Evolutionary conservation across 2,113 vertebrate genomes (phyloP), one percentile per base, ranked within the genome.

Genomic region (Mormyrus lacerda): DNA sequence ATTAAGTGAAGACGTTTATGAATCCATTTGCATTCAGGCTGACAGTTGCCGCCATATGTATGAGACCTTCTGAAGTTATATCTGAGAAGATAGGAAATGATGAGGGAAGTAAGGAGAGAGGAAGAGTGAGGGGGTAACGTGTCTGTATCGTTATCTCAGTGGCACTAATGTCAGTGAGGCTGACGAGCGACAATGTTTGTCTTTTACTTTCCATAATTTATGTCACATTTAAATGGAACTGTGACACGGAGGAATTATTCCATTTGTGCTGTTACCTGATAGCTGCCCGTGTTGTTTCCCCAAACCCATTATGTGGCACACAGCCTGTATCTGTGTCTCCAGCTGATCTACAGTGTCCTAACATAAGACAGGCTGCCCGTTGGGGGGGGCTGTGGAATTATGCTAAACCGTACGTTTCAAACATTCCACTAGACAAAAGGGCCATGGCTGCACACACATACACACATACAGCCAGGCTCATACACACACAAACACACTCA

Each of bases 251-350:
- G 50, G 90, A 8, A 65, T 91, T 92, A 92, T 93, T 95, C 88
- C 91, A 93, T 93, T 94, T 92, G 89, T 91, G 91, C 92, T 91
- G 91, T 94, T 95, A 93, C 89, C 90, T 45, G 87, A 45, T 89
- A 53, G 79, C 53, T 42, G 73, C 27, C 27, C 88, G 91, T 91
- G 87, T 92, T 92, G 89, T 65, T 3, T 89, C 73, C 58, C 76
- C 89, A 90, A 89, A 87, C 55, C 88, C 91, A 90, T 55, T 47
- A 83, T 45, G 35, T 44, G 15, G 9, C 73, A 35, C 50, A 35
- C 51, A 48, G 7, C 58, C 83, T 69, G 13, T 69, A 17, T 65
- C n/a, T 69, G 10, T 42, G 35, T 83, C 88, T 79, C 9, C 47
- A 53, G 76, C 89, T 94, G 93, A 89, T 94, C 91, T 89, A 89